These are phyloP conservation scores for Enteromius treurensis DNA, from an alignment of 2,797 vertebrate species.

Conservation along the genomic window DNA sequence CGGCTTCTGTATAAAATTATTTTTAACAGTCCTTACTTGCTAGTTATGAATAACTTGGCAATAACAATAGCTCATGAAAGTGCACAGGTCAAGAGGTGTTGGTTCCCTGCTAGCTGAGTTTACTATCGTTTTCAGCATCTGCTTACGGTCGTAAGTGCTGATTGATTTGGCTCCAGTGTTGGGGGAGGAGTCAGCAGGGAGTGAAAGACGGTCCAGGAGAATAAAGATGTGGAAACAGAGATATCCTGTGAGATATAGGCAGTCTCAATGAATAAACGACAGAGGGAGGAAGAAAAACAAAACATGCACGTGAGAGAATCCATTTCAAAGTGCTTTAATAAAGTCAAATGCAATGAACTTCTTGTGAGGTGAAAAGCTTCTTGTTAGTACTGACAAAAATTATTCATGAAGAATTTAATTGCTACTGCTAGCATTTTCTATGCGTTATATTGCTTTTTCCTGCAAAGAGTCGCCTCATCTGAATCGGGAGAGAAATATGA, in stretches of 20 bases:
- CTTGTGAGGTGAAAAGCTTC: background rate
- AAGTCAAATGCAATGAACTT: background rate
- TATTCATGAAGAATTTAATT: background rate
- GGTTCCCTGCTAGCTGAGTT: background rate
- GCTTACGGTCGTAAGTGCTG: background rate
- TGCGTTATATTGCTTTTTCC: background rate
- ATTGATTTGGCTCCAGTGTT: slow-evolving; percentile 31
- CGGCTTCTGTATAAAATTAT: background rate
- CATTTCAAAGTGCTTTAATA: background rate
- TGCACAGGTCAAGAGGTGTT: background rate
- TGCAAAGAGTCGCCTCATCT: background rate
- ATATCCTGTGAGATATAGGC: slow-evolving; percentile 68
- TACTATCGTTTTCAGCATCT: background rate
- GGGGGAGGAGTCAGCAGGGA: slow-evolving; percentile 65
- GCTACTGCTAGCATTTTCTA: background rate
- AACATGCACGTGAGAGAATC: background rate
- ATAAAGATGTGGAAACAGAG: slow-evolving; percentile 29
- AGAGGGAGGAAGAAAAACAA: slow-evolving; percentile 34
- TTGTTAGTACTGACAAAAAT: background rate
- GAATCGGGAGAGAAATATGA: background rate
- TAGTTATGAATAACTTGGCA: background rate
- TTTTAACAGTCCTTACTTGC: background rate
- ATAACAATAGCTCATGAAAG: background rate
- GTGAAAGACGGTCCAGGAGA: slow-evolving; percentile 17
- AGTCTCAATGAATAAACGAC: slow-evolving; percentile 62